phyloP scores from a whole-genome alignment of 2,113 vertebrate genomes.

The Amia ocellicauda region DNA sequence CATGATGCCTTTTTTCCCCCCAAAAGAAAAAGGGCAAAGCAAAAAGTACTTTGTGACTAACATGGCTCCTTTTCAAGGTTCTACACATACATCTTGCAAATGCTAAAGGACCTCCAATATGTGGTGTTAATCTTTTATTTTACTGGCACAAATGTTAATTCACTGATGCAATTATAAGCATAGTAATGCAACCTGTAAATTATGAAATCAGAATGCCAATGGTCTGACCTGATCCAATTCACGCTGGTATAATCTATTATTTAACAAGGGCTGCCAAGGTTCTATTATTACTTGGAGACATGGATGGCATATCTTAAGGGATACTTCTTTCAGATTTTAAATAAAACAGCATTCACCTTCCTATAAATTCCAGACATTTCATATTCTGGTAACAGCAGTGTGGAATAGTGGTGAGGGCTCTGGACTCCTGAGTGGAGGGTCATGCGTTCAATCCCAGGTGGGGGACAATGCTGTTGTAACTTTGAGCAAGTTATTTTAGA shows the following conservation, averaged over 20 bases:
- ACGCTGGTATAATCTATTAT: conserved; percentile 63
- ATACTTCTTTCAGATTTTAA: conserved; percentile 31
- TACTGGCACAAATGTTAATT: conserved; percentile 29
- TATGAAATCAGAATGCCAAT: conserved; percentile 59
- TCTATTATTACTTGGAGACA: conserved; percentile 55
- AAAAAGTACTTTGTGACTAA: too few relatives aligned
- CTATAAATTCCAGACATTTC: conserved; percentile 30
- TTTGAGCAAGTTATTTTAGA: too few relatives aligned
- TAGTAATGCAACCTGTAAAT: conserved; percentile 64
- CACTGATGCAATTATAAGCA: conserved; percentile 51
- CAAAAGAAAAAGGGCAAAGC: too few relatives aligned
- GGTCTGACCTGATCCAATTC: conserved; percentile 65
- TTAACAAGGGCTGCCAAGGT: conserved; percentile 57
- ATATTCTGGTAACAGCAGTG: too few relatives aligned
- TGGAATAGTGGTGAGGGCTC: too few relatives aligned
- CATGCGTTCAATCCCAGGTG: too few relatives aligned
- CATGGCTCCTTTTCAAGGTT: too few relatives aligned
- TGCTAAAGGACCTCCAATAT: neutral
- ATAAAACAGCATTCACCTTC: conserved; percentile 33
- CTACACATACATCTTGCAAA: too few relatives aligned
- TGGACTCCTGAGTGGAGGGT: too few relatives aligned
- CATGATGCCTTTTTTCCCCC: too few relatives aligned
- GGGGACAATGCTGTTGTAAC: too few relatives aligned
- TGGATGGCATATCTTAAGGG: conserved; percentile 49
- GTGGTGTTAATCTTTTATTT: conserved; percentile 4